Percentiles rank a stretch among this genome's conserved stretches.
Evolutionary conservation across 2,113 vertebrate genomes (phyloP).

Genomic region (Xiphorhynchus elegans): DNA sequence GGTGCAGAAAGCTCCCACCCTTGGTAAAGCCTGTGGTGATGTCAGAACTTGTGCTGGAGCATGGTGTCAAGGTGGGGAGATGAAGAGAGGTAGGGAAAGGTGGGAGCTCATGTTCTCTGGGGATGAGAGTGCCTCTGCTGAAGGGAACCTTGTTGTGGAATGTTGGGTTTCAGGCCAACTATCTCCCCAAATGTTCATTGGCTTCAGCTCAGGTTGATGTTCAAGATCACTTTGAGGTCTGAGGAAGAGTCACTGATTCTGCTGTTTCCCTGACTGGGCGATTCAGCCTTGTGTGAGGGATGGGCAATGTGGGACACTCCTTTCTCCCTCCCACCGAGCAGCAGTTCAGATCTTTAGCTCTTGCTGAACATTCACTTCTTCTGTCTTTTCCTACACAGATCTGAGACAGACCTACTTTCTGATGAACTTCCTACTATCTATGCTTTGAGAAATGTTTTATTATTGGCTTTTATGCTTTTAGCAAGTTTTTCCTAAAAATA

Average conservation of each 20-base stretch:
- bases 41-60: accelerated
- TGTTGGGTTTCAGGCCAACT: background rate
- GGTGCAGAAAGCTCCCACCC: background rate
- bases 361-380: background rate
- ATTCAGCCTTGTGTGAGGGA: background rate
- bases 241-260: accelerated
- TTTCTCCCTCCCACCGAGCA: background rate
- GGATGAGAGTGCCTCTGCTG: background rate
- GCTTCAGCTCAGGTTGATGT: background rate
- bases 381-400: background rate
- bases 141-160: accelerated
- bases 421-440: background rate
- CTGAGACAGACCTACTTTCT: background rate
- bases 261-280: background rate
- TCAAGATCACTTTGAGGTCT: background rate
- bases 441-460: slow-evolving; percentile 23
- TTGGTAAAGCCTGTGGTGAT: accelerated
- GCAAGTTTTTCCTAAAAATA: slow-evolving; percentile 49
- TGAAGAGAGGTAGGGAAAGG: background rate
- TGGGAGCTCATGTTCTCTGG: background rate
- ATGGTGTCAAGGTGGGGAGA: background rate
- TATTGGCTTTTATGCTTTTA: slow-evolving; percentile 49
- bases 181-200: background rate
- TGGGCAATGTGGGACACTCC: background rate
- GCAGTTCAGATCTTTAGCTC: background rate